Conservation (phyloP, 1,140 invertebrate species). For the Limonius californicus region DNA sequence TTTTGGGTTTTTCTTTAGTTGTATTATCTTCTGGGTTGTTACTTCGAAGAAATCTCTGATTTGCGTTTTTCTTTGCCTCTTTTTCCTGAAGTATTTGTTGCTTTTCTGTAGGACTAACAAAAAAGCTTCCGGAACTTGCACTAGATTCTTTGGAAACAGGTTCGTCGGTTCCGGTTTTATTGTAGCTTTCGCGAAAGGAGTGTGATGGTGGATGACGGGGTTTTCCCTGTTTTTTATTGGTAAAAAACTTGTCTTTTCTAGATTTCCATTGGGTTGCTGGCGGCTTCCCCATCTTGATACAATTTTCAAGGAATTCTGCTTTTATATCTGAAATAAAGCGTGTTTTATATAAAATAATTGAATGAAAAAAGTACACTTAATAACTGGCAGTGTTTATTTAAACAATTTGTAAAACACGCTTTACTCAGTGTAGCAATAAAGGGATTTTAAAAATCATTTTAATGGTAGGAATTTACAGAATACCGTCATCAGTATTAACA, state of each 20-base stretch:
- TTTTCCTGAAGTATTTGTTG: neutral
- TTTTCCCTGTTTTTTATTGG: slow-evolving; percentile 4
- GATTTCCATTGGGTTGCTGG: neutral
- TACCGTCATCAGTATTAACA: no score
- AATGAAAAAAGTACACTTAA: neutral
- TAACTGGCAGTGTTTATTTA: no score
- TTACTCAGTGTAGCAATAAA: neutral
- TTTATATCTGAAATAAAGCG: neutral
- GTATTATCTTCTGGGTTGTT: neutral
- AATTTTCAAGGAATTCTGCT: neutral
- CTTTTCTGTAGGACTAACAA: slow-evolving; percentile 3
- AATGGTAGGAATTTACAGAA: no score
- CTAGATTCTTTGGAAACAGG: no score
- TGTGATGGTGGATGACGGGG: no score
- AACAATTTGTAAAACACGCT: neutral
- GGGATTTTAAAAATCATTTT: neutral
- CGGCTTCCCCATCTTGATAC: neutral
- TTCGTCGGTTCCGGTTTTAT: neutral
- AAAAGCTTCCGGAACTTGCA: neutral
- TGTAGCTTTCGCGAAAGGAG: no score
- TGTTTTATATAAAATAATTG: neutral
- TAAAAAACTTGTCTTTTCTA: neutral
- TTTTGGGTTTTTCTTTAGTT: slow-evolving; percentile 36
- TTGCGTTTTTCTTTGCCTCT: neutral
- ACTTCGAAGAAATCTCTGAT: neutral